Evolutionary conservation across 2,888 invertebrate genomes (phyloP).

Genomic region (Dascillus cervinus): DNA sequence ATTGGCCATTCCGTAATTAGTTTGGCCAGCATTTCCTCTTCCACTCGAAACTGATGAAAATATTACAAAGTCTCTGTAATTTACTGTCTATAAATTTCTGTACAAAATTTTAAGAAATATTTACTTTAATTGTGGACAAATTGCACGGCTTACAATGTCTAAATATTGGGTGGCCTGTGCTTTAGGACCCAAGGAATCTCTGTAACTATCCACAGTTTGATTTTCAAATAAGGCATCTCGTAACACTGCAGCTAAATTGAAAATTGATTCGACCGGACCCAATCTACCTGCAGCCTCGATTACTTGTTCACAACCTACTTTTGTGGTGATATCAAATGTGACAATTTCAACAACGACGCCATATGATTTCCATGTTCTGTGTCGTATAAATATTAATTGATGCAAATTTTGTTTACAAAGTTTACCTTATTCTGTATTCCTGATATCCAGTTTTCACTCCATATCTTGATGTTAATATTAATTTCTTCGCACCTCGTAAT

Average conservation of each 20-base stretch:
- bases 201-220: slow-evolving; percentile 62
- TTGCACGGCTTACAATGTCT: slow-evolving; percentile 49
- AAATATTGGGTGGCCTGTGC: slow-evolving; percentile 66
- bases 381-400: neutral
- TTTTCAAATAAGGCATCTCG: slow-evolving; percentile 70
- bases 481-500: slow-evolving; percentile 65
- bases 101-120: slow-evolving; percentile 20
- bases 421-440: slow-evolving; percentile 56
- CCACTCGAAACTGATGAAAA: slow-evolving; percentile 88
- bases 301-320: slow-evolving; percentile 60
- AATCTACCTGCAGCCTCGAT: slow-evolving; percentile 54
- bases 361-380: slow-evolving; percentile 61
- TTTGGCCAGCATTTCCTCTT: slow-evolving; percentile 87
- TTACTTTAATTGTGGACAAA: slow-evolving; percentile 13
- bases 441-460: slow-evolving; percentile 81
- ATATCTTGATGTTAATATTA: slow-evolving; percentile 72
- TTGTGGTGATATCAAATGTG: slow-evolving; percentile 61
- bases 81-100: too few species aligned
- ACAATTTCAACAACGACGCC: slow-evolving; percentile 62
- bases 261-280: slow-evolving; percentile 74
- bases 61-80: slow-evolving; percentile 75
- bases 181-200: slow-evolving; percentile 64
- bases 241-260: slow-evolving; percentile 80
- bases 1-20: slow-evolving; percentile 84
- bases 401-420: too few species aligned